Conservation (phyloP, 1,140 invertebrate genomes). For the Sarcophaga peregrina region DNA sequence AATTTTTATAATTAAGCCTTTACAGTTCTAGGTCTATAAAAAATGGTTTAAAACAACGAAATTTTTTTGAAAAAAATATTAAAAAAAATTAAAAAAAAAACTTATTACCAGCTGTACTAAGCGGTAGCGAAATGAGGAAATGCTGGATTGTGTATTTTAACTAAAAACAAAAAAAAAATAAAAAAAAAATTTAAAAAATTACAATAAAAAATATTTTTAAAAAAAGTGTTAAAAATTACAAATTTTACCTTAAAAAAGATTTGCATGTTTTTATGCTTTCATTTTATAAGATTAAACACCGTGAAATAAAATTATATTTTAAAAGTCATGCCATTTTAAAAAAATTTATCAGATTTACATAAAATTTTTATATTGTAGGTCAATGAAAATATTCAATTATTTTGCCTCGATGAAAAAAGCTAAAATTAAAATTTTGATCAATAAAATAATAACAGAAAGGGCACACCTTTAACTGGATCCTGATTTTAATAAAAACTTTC, state of each 20-base stretch:
- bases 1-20: too few species aligned
- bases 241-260: neutral
- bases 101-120: constrained; percentile 36
- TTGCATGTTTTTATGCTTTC: constrained; percentile 42
- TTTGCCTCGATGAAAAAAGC: too few species aligned
- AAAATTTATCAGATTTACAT: too few species aligned
- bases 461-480: too few species aligned
- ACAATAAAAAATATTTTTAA: constrained; percentile 43
- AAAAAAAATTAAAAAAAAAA: neutral
- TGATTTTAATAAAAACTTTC: too few species aligned
- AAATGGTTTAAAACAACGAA: neutral
- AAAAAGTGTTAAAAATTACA: constrained; percentile 50
- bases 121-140: constrained; percentile 66
- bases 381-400: too few species aligned
- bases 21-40: neutral
- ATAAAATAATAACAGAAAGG: too few species aligned
- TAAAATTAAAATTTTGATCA: too few species aligned
- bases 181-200: constrained; percentile 27
- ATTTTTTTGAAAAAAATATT: neutral
- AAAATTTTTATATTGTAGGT: too few species aligned
- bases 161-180: constrained; percentile 25
- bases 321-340: neutral
- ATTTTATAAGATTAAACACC: neutral
- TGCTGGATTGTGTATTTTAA: constrained; percentile 56
- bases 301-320: neutral